Conservation (phyloP, 2,888 invertebrate genomes). For the Hemaris fuciformis region DNA sequence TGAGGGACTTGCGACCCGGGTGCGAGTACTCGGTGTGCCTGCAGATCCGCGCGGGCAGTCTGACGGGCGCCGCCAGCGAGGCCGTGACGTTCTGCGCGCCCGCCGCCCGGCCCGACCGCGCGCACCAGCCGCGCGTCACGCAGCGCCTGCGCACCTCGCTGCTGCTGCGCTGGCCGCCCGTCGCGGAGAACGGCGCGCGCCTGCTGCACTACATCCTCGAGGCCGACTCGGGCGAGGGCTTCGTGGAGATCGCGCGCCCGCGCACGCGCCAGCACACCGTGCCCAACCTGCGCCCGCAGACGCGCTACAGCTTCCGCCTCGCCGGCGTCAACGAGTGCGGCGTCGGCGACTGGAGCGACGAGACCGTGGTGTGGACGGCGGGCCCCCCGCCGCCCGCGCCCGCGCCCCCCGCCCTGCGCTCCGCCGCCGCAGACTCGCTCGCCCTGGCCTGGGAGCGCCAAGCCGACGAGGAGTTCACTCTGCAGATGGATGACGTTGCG, state of each 20-base stretch:
- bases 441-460: conserved; percentile 89
- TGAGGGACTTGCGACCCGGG: conserved; percentile 93
- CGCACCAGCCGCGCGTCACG: conserved; percentile 87
- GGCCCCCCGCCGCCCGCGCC: conserved; percentile 91
- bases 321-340: conserved; percentile 92
- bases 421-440: conserved; percentile 83
- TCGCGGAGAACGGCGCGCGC: conserved; percentile 90
- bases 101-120: conserved; percentile 89
- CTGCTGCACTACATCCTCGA: conserved; percentile 89
- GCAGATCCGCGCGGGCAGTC: conserved; percentile 88
- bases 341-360: conserved; percentile 86
- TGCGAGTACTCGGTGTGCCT: conserved; percentile 92
- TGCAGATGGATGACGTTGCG: conserved; percentile 89
- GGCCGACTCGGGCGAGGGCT: conserved; percentile 87
- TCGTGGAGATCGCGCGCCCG: conserved; percentile 87
- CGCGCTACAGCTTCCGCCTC: conserved; percentile 90
- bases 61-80: conserved; percentile 88
- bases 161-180: conserved; percentile 86
- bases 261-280: conserved; percentile 89
- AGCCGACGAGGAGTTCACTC: conserved; percentile 89
- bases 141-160: conserved; percentile 86
- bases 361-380: conserved; percentile 86
- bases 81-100: conserved; percentile 91
- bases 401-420: conserved; percentile 86
- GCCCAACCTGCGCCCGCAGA: conserved; percentile 88